Conservation (phyloP, 2,113 vertebrate species). For the Empidonax alnorum region DNA sequence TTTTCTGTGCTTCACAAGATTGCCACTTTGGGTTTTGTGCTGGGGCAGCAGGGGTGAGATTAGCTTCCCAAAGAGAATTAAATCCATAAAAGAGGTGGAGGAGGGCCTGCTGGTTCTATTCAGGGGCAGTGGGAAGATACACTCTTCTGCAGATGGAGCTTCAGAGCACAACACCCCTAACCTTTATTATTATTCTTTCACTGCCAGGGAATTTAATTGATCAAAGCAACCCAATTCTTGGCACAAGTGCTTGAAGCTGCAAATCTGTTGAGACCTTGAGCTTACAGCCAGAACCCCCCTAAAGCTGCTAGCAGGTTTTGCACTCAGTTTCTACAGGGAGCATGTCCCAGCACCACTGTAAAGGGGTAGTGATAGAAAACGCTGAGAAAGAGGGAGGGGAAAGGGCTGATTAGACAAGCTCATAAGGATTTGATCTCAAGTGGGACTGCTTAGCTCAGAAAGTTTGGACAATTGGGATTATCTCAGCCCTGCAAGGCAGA, state of each 20-base stretch:
- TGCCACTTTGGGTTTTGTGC: slow-evolving; percentile 65
- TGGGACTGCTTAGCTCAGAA: neutral
- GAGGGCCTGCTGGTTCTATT: slow-evolving; percentile 57
- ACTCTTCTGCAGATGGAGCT: slow-evolving; percentile 26
- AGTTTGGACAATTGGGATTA: neutral
- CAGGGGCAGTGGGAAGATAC: slow-evolving; percentile 52
- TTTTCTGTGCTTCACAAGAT: slow-evolving; percentile 56
- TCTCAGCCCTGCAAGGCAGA: rapidly evolving
- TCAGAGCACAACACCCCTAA: neutral
- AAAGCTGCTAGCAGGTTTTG: neutral
- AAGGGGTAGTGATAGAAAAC: neutral
- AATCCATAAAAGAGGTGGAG: slow-evolving; percentile 46
- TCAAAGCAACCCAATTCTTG: slow-evolving; percentile 62
- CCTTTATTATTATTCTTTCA: slow-evolving; percentile 52
- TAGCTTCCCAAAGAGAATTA: slow-evolving; percentile 62
- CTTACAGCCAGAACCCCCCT: neutral
- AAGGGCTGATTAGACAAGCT: neutral
- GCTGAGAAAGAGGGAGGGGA: neutral
- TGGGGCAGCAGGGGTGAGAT: slow-evolving; percentile 50
- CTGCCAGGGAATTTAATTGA: slow-evolving; percentile 60
- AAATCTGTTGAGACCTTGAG: slow-evolving; percentile 21
- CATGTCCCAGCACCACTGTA: neutral
- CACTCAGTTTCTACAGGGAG: neutral
- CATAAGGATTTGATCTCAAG: neutral
- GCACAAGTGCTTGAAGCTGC: slow-evolving; percentile 42